Evolutionary conservation across 2,113 vertebrate genomes (phyloP), one percentile per base, ranked within the genome.

Genomic region (Synchiropus splendidus): DNA sequence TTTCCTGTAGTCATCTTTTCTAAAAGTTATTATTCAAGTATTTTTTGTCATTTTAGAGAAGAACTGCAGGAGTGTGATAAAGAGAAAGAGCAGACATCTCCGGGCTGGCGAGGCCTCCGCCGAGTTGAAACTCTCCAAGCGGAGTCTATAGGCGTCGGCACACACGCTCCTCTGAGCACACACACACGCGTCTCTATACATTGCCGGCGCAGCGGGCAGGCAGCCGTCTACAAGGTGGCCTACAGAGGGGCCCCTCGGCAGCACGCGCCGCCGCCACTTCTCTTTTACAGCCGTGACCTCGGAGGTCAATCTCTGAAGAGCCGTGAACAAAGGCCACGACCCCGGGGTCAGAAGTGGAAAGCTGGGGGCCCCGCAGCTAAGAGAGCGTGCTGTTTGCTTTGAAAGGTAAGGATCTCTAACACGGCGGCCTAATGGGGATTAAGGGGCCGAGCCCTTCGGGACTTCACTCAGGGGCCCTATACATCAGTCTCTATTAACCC

Each of bases 291-390:
- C 72, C 71, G 71, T 84, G 87, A 87, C 88, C 88, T 82, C 67
- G 36, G 61, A 82, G 90, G 88, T 89, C 88, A 87, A 75, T 57
- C 84, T 86, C 85, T 86, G 86, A 88, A 88, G 88, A 84, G 82
- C 77, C 79, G 52, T 36, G 87, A 91, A 92, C 90, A 92, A 90
- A 91, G 87, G 90, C 81, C 89, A 76, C 40, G 87, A 90, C 89
- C 90, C 65, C 4, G 10, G 64, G 88, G 90, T 91, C 88, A 92
- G 56, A 85, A 89, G 88, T 86, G 87, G 87, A 87, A 86, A 80
- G 73, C 81, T 74, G 12, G 83, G 84, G 85, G 83, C 85, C 78
- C 70, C 77, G 78, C 45, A 5, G 55, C 88, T 88, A 79, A 84
- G 57, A 33, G 77, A 71, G 83, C 78, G 70, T 79, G 72, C 83